phyloP scores from a whole-genome alignment of 2,888 invertebrate genomes.

The Nephrotoma appendiculata region DNA sequence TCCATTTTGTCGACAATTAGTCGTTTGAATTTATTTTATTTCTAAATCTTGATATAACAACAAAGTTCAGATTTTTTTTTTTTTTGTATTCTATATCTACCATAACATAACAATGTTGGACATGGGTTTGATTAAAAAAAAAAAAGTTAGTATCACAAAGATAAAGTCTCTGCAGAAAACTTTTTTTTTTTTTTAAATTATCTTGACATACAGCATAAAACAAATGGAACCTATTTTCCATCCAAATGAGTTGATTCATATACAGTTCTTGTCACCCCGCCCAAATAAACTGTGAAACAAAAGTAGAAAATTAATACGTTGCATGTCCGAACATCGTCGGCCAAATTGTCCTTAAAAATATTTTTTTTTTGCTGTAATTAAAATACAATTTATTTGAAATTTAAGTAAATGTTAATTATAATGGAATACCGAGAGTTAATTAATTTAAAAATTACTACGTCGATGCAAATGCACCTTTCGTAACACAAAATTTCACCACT shows the following conservation, averaged over 20 bases:
- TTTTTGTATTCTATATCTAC: background rate
- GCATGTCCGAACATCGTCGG: background rate
- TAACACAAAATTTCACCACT: background rate
- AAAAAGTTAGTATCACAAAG: background rate
- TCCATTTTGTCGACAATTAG: background rate
- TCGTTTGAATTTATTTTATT: background rate
- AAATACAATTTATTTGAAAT: background rate
- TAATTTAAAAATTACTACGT: background rate
- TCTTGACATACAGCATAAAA: background rate
- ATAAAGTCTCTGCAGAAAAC: background rate
- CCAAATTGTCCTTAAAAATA: background rate
- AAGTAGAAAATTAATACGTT: background rate
- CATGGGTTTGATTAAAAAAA: background rate
- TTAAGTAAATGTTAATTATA: background rate
- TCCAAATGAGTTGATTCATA: background rate
- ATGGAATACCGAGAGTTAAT: background rate
- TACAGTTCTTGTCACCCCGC: background rate
- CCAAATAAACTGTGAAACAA: background rate
- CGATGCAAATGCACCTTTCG: background rate
- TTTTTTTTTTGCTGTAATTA: background rate
- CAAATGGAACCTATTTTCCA: background rate
- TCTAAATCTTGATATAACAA: background rate
- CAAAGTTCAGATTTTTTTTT: background rate
- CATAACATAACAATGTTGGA: background rate
- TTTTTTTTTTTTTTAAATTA: background rate